Percentiles rank a stretch among this genome's conserved stretches.
Evolutionary conservation across 2,797 vertebrate species (phyloP).

Genomic region (Poeciliopsis presidionis): DNA sequence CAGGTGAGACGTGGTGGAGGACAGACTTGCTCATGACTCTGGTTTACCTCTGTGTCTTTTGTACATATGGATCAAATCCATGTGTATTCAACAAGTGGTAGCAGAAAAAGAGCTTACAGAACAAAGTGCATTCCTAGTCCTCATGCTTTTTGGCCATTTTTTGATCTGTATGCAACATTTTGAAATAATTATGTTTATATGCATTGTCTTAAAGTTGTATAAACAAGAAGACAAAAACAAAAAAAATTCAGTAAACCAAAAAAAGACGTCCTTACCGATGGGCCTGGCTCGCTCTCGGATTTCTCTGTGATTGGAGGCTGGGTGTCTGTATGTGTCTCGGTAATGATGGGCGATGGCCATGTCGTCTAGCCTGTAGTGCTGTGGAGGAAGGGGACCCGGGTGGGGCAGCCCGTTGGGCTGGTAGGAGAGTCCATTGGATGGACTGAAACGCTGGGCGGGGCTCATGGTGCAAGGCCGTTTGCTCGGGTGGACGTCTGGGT

Average conservation of each 20-base stretch:
- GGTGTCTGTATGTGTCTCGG: constrained; percentile 87
- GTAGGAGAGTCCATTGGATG: constrained; percentile 88
- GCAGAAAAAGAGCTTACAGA: background rate
- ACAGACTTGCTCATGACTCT: background rate
- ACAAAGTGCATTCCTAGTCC: background rate
- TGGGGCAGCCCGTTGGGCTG: constrained; percentile 90
- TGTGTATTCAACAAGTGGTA: background rate
- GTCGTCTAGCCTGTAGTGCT: constrained; percentile 97
- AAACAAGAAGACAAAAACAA: background rate
- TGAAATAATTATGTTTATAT: background rate
- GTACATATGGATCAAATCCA: background rate
- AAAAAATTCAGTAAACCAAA: background rate
- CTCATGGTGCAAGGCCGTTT: constrained; percentile 98
- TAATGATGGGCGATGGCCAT: constrained; percentile 88
- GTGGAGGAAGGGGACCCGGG: constrained; percentile 89
- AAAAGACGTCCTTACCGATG: constrained; percentile 62
- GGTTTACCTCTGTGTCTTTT: background rate
- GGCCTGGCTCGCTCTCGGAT: constrained; percentile 87
- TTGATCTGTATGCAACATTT: background rate
- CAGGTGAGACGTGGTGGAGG: background rate
- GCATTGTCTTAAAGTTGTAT: background rate
- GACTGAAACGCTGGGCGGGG: constrained; percentile 95
- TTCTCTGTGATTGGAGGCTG: constrained; percentile 91
- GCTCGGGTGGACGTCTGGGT: constrained; percentile 86
- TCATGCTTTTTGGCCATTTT: background rate